phyloP scores from a whole-genome alignment of 2,888 invertebrate genomes.

The Pheosia tremula region DNA sequence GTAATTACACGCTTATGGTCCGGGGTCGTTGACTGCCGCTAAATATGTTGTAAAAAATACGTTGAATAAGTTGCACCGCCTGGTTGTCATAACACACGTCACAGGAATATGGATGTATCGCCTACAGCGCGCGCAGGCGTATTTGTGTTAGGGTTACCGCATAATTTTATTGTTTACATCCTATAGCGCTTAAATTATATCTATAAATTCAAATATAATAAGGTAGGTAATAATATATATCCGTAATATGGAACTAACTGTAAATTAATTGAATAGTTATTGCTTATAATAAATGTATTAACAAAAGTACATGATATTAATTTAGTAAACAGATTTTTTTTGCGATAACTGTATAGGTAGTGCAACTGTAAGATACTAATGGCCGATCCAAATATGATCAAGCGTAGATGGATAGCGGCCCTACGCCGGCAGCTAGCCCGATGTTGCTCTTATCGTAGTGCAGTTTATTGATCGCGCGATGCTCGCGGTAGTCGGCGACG shows the following conservation, averaged over 20 bases:
- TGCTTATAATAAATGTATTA: background rate
- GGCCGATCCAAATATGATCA: background rate
- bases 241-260: background rate
- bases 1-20: conserved; percentile 71
- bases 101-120: conserved; percentile 79
- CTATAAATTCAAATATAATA: background rate
- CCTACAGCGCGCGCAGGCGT: conserved; percentile 55
- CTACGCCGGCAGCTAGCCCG: conserved; percentile 25
- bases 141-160: conserved; percentile 45
- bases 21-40: conserved; percentile 62
- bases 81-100: conserved; percentile 78
- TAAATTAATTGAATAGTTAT: background rate
- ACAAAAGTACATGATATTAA: background rate
- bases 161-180: conserved; percentile 6
- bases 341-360: conserved; percentile 7
- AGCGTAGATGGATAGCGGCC: conserved; percentile 30
- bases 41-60: conserved; percentile 60
- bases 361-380: background rate
- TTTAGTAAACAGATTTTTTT: background rate
- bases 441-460: conserved; percentile 47
- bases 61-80: conserved; percentile 59
- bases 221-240: background rate
- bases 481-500: conserved; percentile 48
- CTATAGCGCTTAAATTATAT: background rate
- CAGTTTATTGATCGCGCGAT: conserved; percentile 64